Conservation (phyloP, 2,888 invertebrate genomes). For the Hydroisotoma schaefferi region DNA sequence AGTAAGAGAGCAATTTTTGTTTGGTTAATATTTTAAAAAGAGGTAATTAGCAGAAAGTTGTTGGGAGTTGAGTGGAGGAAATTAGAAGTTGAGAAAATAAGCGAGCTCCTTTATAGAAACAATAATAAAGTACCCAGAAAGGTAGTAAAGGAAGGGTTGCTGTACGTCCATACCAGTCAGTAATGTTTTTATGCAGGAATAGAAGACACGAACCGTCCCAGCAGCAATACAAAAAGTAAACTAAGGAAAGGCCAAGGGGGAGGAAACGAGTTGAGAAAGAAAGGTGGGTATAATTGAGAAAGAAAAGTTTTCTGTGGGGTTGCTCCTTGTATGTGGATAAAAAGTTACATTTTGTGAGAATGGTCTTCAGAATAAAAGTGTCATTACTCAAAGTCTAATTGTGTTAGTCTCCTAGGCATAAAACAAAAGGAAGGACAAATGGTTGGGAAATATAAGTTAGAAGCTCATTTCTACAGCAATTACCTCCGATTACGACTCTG, state of each 20-base stretch:
- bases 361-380: slow-evolving; percentile 41
- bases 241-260: slow-evolving; percentile 7
- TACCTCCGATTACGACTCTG: slow-evolving; percentile 44
- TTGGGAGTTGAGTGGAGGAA: slow-evolving; percentile 5
- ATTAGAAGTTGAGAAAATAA: slow-evolving; percentile 14
- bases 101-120: slow-evolving; percentile 15
- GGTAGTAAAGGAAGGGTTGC: slow-evolving; percentile 2
- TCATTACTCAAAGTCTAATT: slow-evolving; percentile 45
- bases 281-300: slow-evolving; percentile 17
- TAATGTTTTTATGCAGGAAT: background rate
- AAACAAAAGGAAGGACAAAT: slow-evolving; percentile 42
- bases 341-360: slow-evolving; percentile 36
- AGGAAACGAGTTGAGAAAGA: slow-evolving; percentile 7
- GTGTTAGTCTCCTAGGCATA: slow-evolving; percentile 41
- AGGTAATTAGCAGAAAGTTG: slow-evolving; percentile 14
- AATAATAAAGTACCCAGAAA: too few relatives aligned
- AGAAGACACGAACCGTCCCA: too few relatives aligned
- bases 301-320: slow-evolving; percentile 6
- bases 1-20: slow-evolving; percentile 14
- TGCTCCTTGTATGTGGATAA: slow-evolving; percentile 21
- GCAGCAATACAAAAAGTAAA: background rate
- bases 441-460: slow-evolving; percentile 45
- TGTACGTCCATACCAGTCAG: background rate
- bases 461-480: slow-evolving; percentile 47
- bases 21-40: slow-evolving; percentile 19